These are phyloP conservation scores for Dorcus hopei DNA, from an alignment of 2,888 invertebrate species.

Conservation along the genomic window DNA sequence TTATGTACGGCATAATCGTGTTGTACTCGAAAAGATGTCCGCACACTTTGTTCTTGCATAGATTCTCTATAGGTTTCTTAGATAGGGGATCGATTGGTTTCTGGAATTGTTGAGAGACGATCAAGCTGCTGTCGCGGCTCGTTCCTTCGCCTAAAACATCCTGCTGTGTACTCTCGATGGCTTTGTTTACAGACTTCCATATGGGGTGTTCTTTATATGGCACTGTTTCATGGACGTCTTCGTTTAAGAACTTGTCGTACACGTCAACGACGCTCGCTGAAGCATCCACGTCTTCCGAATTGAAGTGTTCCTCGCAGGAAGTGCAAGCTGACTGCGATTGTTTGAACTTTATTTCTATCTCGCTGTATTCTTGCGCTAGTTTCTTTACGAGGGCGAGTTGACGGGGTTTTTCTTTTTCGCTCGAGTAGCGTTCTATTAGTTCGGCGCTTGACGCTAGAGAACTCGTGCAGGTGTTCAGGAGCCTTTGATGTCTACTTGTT, in stretches of 20 bases:
- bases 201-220: constrained; percentile 4
- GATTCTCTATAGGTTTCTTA: constrained; percentile 4
- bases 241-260: background rate
- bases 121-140: background rate
- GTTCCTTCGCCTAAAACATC: background rate
- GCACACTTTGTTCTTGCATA: constrained; percentile 4
- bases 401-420: background rate
- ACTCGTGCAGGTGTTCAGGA: constrained; percentile 2
- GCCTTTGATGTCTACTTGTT: background rate
- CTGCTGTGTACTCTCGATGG: background rate
- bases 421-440: constrained; percentile 2
- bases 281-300: background rate
- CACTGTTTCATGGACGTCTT: background rate
- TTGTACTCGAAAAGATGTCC: constrained; percentile 8
- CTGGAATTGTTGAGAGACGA: background rate
- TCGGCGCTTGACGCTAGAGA: constrained; percentile 2
- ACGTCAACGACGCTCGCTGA: background rate
- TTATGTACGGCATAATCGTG: constrained; percentile 1
- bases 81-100: constrained; percentile 7
- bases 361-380: constrained; percentile 6
- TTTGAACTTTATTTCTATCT: background rate
- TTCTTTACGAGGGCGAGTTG: constrained; percentile 1
- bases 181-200: background rate
- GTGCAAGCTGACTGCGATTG: background rate
- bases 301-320: constrained; percentile 1